A percentile compares a stretch with the other conserved stretches of the same genome.
These are phyloP conservation scores for Pollenia griseotomentosa DNA, from an alignment of 2,888 invertebrate genomes.

Conservation along the genomic window DNA sequence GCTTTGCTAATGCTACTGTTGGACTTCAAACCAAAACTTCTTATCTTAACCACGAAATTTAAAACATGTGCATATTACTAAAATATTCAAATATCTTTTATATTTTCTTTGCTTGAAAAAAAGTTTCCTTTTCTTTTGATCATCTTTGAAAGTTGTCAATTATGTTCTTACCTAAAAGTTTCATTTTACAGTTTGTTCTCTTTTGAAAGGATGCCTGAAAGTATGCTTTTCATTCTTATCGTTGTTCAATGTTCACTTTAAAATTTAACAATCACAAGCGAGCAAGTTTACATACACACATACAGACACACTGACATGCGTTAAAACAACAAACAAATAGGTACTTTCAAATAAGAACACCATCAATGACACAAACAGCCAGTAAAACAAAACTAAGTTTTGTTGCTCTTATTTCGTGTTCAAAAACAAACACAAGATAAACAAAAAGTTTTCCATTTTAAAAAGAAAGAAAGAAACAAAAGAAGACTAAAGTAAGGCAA, in stretches of 20 bases:
- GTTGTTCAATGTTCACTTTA: conserved; percentile 20
- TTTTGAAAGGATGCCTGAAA: conserved; percentile 23
- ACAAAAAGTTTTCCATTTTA: conserved; percentile 46
- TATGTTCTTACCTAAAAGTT: conserved; percentile 40
- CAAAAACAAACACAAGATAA: conserved; percentile 44
- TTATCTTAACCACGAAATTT: too few relatives aligned
- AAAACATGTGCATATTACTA: too few relatives aligned
- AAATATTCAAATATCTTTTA: too few relatives aligned
- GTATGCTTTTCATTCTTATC: conserved; percentile 31
- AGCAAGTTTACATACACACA: neutral
- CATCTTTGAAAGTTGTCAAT: conserved; percentile 40
- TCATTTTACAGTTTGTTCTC: neutral
- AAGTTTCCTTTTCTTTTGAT: conserved; percentile 21
- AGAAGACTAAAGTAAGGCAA: too few relatives aligned
- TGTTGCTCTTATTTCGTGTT: conserved; percentile 51
- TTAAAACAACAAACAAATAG: neutral
- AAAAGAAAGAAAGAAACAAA: neutral
- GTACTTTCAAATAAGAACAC: neutral
- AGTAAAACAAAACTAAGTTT: conserved; percentile 30
- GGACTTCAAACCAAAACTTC: too few relatives aligned
- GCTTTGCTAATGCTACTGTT: too few relatives aligned
- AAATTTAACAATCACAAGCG: conserved; percentile 18
- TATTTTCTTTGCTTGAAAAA: neutral
- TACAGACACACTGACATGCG: neutral
- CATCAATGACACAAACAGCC: conserved; percentile 16